Conservation (phyloP, 2,113 vertebrate species). For the Pterophyllum scalare region DNA sequence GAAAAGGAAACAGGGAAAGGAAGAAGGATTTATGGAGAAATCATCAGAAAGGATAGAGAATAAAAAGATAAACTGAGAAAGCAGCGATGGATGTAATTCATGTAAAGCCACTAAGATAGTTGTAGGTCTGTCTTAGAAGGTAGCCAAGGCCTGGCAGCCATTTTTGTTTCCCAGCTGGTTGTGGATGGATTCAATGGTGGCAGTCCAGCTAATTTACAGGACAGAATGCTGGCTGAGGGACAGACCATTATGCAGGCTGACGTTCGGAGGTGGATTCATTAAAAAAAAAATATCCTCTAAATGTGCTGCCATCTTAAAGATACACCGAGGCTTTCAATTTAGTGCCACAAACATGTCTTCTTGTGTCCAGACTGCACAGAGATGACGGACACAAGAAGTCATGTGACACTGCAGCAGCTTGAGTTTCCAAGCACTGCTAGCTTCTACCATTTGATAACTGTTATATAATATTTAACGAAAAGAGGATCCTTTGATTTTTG, state of each 20-base stretch:
- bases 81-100: slow-evolving; percentile 5
- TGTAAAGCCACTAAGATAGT: slow-evolving; percentile 2
- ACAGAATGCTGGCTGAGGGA: slow-evolving; percentile 42
- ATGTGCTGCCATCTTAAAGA: background rate
- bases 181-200: slow-evolving; percentile 24
- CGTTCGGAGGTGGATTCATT: slow-evolving; percentile 32
- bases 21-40: background rate
- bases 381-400: background rate
- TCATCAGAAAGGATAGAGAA: background rate
- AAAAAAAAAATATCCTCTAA: background rate
- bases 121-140: slow-evolving; percentile 18
- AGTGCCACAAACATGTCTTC: background rate
- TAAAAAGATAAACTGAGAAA: background rate
- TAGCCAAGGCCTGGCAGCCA: slow-evolving; percentile 49
- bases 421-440: background rate
- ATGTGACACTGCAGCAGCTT: background rate
- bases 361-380: background rate
- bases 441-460: accelerated
- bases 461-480: background rate
- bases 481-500: background rate
- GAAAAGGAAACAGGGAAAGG: background rate
- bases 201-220: slow-evolving; percentile 58
- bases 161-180: slow-evolving; percentile 51
- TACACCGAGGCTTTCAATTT: background rate
- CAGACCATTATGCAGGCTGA: slow-evolving; percentile 15